A percentile compares a stretch with the other conserved stretches of the same genome.
Conservation (phyloP, 2,888 invertebrate species). For the Leptopilina syphax region DNA sequence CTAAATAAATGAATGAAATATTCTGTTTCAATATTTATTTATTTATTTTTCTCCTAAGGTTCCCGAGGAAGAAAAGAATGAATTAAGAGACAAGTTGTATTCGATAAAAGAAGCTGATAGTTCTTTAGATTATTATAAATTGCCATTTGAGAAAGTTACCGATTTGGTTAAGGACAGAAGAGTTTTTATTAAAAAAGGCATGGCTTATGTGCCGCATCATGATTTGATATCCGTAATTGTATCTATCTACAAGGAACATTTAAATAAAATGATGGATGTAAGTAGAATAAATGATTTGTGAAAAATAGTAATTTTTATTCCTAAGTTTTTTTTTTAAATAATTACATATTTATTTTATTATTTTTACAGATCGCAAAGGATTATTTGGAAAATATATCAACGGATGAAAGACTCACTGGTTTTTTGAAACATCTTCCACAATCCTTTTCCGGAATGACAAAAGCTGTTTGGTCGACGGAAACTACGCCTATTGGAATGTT, state of each 20-base stretch:
- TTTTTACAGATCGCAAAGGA: slow-evolving; percentile 80
- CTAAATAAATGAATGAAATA: too few relatives aligned
- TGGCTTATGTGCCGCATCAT: slow-evolving; percentile 90
- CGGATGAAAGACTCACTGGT: slow-evolving; percentile 88
- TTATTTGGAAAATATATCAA: slow-evolving; percentile 86
- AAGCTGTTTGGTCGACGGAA: slow-evolving; percentile 81
- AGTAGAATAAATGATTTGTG: slow-evolving; percentile 58
- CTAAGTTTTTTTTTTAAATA: slow-evolving; percentile 32
- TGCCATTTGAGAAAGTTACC: slow-evolving; percentile 90
- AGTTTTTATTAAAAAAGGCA: slow-evolving; percentile 89
- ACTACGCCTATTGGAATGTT: slow-evolving; percentile 86
- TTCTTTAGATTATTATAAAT: slow-evolving; percentile 86
- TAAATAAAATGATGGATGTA: slow-evolving; percentile 85
- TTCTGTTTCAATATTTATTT: too few relatives aligned
- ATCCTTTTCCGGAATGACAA: slow-evolving; percentile 86
- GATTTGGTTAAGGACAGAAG: slow-evolving; percentile 89
- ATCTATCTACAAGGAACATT: slow-evolving; percentile 84
- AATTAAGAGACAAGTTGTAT: slow-evolving; percentile 76
- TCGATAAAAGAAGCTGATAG: slow-evolving; percentile 80
- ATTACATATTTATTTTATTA: neutral
- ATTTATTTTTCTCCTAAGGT: slow-evolving; percentile 76
- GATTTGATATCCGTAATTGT: slow-evolving; percentile 92
- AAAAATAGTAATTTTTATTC: too few relatives aligned
- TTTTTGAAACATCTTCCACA: slow-evolving; percentile 88
- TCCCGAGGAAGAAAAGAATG: slow-evolving; percentile 82